Conservation (phyloP, 2,888 invertebrate genomes). For the Parapristionchus giblindavisi region DNA sequence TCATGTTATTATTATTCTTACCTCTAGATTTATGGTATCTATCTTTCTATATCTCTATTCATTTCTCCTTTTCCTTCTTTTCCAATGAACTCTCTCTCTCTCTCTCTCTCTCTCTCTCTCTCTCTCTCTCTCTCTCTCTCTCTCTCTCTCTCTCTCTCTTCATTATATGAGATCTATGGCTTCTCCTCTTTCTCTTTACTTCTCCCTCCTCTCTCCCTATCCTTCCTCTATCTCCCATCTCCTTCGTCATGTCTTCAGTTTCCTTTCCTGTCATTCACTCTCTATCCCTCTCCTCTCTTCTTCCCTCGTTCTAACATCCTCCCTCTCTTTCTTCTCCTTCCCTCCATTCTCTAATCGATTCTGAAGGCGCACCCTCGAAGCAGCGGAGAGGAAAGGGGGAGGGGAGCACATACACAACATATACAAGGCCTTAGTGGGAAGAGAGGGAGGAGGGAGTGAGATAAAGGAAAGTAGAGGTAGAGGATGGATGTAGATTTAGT, state of each 20-base stretch:
- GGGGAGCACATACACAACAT: too few species aligned
- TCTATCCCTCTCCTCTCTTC: not conserved
- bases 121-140: not conserved
- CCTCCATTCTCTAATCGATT: not conserved
- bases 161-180: not conserved
- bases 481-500: not conserved
- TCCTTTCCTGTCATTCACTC: not conserved
- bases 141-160: not conserved
- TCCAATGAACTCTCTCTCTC: not conserved
- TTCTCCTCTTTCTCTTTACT: not conserved
- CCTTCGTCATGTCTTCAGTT: too few species aligned
- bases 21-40: not conserved
- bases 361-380: not conserved
- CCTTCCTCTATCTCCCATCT: not conserved
- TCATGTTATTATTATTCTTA: too few species aligned
- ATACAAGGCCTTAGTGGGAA: not conserved
- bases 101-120: not conserved
- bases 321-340: not conserved
- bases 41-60: not conserved
- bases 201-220: not conserved
- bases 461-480: not conserved
- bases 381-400: too few species aligned
- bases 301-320: not conserved
- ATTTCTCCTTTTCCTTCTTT: not conserved
- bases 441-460: not conserved